Base-by-base conservation (phyloP, 2,797 vertebrate species). In the Rhabdomys pumilio region DNA sequence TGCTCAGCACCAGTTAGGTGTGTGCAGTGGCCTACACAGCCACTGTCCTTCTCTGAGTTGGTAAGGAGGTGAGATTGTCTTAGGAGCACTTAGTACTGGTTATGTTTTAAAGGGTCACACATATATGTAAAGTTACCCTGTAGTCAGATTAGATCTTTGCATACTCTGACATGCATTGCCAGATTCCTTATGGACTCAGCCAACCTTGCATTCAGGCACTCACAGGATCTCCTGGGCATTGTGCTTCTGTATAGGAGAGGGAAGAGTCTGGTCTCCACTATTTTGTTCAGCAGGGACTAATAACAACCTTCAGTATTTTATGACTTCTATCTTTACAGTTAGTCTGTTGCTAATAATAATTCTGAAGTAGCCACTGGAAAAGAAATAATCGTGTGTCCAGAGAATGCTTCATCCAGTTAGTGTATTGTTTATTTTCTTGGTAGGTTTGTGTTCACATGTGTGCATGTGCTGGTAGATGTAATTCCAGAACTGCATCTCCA, bases 1-100 rank as follows among this genome's bases (percentile, higher is more conserved):
- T 55, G 0, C 41, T 69, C 0, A 8, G 29, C 22, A 10, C 44
- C 13, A 2, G 67, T 65, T 79, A 53, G 1, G 5, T 65, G 22
- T 63, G 73, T 14, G 1, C 55, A 11, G 0, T 59, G 47, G 20
- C 15, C 69, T 47, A 38, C 67, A 47, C 19, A 67, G 41, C 9
- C 2, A 0, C 31, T 53, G 1, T 20, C 20, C 38, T 85, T 17
- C 59, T 69, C 31, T 0, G 0, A 14, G 0, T 50, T 63, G 69
- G 38, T 34, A 61, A 89, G 38, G 38, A 41, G 75, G 19, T 38
- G n/a, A 31, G 31, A 17, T 26, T 34, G 11, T 93, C 41, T 89
- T 41, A 0, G 65, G n/a, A 77, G 0, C 19, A 24, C 19, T 38
- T 24, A 69, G 15, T 72, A 3, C 7, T 4, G 1, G 15, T 50